A percentile compares a stretch with the other conserved stretches of the same genome.
Conservation (phyloP, 2,797 vertebrate species). For the Rousettus madagascariensis region DNA sequence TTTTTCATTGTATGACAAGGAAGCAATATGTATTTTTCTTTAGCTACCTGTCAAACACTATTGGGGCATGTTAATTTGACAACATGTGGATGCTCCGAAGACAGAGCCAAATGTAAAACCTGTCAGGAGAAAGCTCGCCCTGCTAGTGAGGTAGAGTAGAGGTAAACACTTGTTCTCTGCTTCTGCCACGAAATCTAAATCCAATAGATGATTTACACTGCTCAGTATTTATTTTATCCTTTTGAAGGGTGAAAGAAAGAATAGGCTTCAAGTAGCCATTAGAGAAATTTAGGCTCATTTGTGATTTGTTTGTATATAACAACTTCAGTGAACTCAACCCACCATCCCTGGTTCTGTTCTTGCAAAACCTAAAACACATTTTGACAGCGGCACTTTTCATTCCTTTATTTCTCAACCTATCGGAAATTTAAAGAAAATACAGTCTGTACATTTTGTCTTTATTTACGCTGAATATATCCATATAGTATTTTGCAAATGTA, state of each 20-base stretch:
- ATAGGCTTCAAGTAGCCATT: background rate
- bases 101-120: background rate
- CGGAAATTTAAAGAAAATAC: constrained; percentile 27
- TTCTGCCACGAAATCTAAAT: background rate
- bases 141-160: background rate
- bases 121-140: background rate
- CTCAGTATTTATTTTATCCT: constrained; percentile 28
- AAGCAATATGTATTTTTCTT: background rate
- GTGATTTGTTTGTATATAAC: background rate
- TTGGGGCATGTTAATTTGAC: background rate
- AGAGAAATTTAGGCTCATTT: background rate
- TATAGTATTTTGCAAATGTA: background rate
- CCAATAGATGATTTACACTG: background rate
- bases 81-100: background rate
- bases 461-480: background rate
- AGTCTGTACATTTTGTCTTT: background rate
- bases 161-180: constrained; percentile 49
- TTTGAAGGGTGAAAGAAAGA: background rate
- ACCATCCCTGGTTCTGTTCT: background rate
- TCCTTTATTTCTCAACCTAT: constrained; percentile 12
- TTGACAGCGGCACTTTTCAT: background rate
- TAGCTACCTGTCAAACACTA: background rate
- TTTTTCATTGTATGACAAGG: background rate
- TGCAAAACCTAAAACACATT: background rate
- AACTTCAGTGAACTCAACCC: background rate